A percentile compares a stretch with the other conserved stretches of the same genome.
Evolutionary conservation across 2,888 invertebrate species (phyloP).

Genomic region (Tribolium freemani): DNA sequence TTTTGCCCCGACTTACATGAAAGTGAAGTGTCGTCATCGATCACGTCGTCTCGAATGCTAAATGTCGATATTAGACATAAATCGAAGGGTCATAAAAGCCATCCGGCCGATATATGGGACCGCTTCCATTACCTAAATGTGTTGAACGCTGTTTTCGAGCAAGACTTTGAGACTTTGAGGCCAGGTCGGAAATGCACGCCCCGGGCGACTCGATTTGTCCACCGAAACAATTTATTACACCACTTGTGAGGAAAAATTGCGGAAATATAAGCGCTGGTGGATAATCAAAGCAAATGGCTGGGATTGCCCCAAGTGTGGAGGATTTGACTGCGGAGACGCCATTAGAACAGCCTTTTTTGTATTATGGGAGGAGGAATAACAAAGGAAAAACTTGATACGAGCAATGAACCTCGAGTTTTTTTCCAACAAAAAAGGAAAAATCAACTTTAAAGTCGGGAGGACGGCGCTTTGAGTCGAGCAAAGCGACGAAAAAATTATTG

Average conservation of each 20-base stretch:
- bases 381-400: background rate
- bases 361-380: background rate
- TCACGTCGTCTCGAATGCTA: constrained; percentile 35
- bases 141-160: constrained; percentile 33
- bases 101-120: constrained; percentile 38
- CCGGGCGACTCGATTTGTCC: background rate
- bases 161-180: background rate
- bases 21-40: constrained; percentile 39
- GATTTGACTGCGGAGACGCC: background rate
- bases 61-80: constrained; percentile 45
- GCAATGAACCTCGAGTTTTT: background rate
- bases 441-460: background rate
- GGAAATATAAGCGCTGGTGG: background rate
- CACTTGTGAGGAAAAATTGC: background rate
- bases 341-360: background rate
- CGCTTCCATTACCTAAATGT: constrained; percentile 41
- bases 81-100: constrained; percentile 43
- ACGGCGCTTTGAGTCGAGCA: background rate
- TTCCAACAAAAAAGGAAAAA: background rate
- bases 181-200: background rate
- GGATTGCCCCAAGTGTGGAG: background rate
- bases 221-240: too few species aligned
- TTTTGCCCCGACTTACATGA: background rate
- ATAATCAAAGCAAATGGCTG: background rate
- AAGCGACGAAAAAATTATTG: background rate